Conservation (phyloP, 2,888 invertebrate species). For the Cephus rjabovi region DNA sequence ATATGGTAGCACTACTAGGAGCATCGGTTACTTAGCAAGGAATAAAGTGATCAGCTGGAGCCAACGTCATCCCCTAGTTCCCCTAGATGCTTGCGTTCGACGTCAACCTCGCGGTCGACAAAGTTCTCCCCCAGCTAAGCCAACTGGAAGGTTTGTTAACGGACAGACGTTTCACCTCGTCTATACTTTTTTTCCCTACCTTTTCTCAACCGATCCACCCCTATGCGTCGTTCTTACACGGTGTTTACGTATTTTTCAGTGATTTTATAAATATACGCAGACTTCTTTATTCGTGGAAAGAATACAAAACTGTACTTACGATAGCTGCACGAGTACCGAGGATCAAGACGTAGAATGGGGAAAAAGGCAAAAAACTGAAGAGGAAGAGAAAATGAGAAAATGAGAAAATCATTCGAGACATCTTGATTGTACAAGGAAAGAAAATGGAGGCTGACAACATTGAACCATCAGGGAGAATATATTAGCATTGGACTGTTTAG, state of each 20-base stretch:
- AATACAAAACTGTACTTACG: background rate
- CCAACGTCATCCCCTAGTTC: conserved; percentile 2
- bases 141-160: background rate
- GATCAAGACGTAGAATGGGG: background rate
- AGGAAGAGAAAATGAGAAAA: background rate
- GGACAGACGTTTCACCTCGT: background rate
- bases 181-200: background rate
- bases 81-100: conserved; percentile 9
- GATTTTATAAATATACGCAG: background rate
- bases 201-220: background rate
- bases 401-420: background rate
- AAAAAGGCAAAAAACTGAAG: background rate
- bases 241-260: background rate
- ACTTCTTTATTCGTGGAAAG: background rate
- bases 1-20: background rate
- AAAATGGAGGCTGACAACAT: background rate
- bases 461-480: background rate
- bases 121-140: conserved; percentile 4
- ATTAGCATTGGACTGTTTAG: background rate
- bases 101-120: conserved; percentile 19
- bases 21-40: conserved; percentile 12
- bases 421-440: background rate
- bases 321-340: background rate
- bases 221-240: too few species aligned
- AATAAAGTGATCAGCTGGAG: conserved; percentile 22